Percentiles rank a stretch among this genome's conserved stretches.
phyloP scores from a whole-genome alignment of 2,888 invertebrate genomes.

The Synanthedon tipuliformis region DNA sequence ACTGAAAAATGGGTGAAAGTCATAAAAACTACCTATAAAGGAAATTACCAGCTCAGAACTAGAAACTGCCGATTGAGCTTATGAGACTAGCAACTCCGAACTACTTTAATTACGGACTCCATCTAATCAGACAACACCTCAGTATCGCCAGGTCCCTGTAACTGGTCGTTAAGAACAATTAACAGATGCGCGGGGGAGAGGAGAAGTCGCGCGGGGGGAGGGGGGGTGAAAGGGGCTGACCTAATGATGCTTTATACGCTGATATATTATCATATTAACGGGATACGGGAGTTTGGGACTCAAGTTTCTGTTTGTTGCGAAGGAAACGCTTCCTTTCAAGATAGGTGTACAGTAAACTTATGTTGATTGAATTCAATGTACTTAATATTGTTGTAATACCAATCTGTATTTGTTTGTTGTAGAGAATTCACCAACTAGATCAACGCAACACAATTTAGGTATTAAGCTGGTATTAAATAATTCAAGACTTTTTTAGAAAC shows the following conservation, averaged over 20 bases:
- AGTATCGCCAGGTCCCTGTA: conserved; percentile 9
- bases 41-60: neutral
- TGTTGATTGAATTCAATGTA: no score
- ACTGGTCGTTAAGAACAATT: conserved; percentile 25
- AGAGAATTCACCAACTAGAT: no score
- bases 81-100: neutral
- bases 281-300: conserved; percentile 6
- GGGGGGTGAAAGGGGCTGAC: conserved; percentile 13
- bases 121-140: conserved; percentile 1
- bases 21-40: neutral
- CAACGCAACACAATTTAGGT: no score
- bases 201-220: conserved; percentile 2
- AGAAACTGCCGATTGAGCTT: neutral
- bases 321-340: neutral
- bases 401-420: no score
- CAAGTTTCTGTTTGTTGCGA: neutral
- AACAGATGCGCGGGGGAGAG: conserved; percentile 13
- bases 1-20: no score
- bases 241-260: conserved; percentile 51
- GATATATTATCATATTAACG: conserved; percentile 41
- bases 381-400: no score
- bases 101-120: neutral
- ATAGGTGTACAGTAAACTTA: neutral
- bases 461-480: no score
- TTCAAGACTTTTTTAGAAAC: no score